phyloP scores from a whole-genome alignment of 2,113 vertebrate species.

The Atractosteus spatula region DNA sequence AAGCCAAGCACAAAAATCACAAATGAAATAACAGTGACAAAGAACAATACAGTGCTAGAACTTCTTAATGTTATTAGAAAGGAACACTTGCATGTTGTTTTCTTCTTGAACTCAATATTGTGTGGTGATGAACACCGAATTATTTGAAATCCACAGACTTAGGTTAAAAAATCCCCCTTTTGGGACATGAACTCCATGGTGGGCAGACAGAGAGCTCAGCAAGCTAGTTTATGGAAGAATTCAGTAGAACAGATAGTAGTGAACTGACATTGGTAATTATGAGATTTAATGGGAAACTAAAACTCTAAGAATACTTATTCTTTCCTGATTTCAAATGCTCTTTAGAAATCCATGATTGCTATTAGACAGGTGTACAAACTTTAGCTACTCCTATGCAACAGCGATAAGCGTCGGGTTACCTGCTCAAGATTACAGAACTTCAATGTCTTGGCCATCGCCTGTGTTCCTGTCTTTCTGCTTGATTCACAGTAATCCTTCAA shows the following conservation, averaged over 20 bases:
- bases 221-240: slow-evolving; percentile 20
- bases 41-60: no score
- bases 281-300: slow-evolving; percentile 19
- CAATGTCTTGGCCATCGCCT: not conserved
- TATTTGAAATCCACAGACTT: slow-evolving; percentile 21
- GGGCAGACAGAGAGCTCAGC: no score
- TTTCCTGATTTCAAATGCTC: not conserved
- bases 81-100: no score
- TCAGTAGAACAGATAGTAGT: slow-evolving; percentile 6
- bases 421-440: not conserved
- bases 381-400: not conserved
- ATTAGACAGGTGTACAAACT: not conserved
- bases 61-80: no score
- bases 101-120: no score
- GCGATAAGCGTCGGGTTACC: slow-evolving; percentile 13
- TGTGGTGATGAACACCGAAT: not conserved
- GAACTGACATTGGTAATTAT: slow-evolving; percentile 6
- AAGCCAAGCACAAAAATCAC: no score
- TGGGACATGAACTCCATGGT: no score
- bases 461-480: slow-evolving; percentile 3
- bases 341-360: not conserved
- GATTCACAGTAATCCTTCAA: not conserved
- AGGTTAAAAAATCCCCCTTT: slow-evolving; percentile 8
- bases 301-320: not conserved
- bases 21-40: no score